A percentile compares a stretch with the other conserved stretches of the same genome.
These are phyloP conservation scores for Forbesichthys agassizii DNA, from an alignment of 2,113 vertebrate species.

Conservation along the genomic window DNA sequence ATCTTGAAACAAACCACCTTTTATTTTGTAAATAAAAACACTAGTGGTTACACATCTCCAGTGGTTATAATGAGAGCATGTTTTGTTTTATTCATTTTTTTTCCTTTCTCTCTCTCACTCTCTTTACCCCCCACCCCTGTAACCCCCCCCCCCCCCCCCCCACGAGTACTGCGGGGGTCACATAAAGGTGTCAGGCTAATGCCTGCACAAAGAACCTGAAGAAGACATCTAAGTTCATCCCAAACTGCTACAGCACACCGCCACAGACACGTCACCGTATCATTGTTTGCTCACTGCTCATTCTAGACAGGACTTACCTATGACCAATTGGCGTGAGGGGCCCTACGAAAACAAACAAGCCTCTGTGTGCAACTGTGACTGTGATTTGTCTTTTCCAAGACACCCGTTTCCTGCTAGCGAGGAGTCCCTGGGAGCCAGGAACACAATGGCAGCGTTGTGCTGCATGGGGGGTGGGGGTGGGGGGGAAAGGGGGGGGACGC, in stretches of 20 bases:
- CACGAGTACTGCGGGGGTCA: no score
- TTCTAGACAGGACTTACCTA: constrained; percentile 49
- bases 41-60: no score
- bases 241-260: neutral
- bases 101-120: neutral
- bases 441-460: constrained; percentile 96
- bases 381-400: constrained; percentile 74
- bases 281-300: constrained; percentile 16
- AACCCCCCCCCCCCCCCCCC: constrained; percentile 45
- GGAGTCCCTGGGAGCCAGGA: constrained; percentile 80
- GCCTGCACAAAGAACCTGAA: neutral
- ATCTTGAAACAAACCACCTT: no score
- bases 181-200: no score
- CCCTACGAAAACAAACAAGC: constrained; percentile 60
- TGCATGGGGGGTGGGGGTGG: constrained; percentile 76
- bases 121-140: neutral
- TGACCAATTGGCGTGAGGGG: constrained; percentile 9
- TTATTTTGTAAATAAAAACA: no score
- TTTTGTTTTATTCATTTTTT: neutral
- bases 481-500: constrained; percentile 59
- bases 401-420: constrained; percentile 80
- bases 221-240: neutral
- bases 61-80: neutral
- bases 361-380: constrained; percentile 75
- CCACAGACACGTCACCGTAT: constrained; percentile 4